Percentiles rank a stretch among this genome's conserved stretches.
phyloP scores from a whole-genome alignment of 2,888 invertebrate species.

The Euproctis similis region DNA sequence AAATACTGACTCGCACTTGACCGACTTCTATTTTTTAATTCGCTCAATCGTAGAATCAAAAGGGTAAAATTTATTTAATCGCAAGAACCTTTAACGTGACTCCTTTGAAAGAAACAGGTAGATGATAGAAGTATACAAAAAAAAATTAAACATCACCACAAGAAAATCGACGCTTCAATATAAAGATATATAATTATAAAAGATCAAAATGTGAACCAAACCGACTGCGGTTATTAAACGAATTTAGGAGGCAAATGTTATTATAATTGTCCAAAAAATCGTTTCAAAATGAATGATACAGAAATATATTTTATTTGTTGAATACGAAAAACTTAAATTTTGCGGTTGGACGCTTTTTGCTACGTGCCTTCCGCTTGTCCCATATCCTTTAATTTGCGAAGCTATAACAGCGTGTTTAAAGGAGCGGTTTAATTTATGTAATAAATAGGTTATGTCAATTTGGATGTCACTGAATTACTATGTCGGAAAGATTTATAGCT shows the following conservation, averaged over 20 bases:
- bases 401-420: constrained; percentile 31
- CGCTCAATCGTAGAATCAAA: constrained; percentile 33
- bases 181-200: constrained; percentile 67
- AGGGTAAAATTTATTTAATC: constrained; percentile 50
- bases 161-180: constrained; percentile 44
- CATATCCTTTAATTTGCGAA: constrained; percentile 37
- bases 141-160: too few species aligned
- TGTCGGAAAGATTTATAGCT: constrained; percentile 39
- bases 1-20: too few species aligned
- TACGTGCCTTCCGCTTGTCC: constrained; percentile 55
- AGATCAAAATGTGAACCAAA: constrained; percentile 57
- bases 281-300: constrained; percentile 55
- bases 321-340: constrained; percentile 39
- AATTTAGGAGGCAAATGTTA: constrained; percentile 64
- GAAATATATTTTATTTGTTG: constrained; percentile 44
- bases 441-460: constrained; percentile 45
- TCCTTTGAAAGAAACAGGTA: constrained; percentile 48
- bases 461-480: constrained; percentile 33
- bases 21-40: too few species aligned
- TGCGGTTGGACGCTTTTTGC: constrained; percentile 31
- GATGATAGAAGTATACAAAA: constrained; percentile 15
- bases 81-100: constrained; percentile 38
- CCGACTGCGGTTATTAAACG: constrained; percentile 62
- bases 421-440: constrained; percentile 52
- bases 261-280: constrained; percentile 62